Conservation (phyloP, 1,140 invertebrate species). For the Neuroterus valhalla region DNA sequence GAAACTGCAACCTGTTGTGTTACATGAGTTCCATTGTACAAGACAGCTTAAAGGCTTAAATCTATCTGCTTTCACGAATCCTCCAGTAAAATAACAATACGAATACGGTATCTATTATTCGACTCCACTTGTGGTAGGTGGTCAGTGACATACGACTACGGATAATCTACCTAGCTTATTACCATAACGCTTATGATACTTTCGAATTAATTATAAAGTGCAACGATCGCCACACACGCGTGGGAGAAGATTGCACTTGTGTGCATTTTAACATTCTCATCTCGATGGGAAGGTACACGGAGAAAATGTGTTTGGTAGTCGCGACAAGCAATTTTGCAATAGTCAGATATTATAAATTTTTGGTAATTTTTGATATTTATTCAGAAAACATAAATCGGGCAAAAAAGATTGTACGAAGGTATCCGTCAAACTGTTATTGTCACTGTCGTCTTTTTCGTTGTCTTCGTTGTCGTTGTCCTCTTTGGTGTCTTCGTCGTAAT, state of each 20-base stretch:
- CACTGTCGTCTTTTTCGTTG: no score
- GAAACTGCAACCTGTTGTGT: background rate
- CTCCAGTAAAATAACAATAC: constrained; percentile 47
- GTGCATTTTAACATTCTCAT: constrained; percentile 51
- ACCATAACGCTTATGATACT: constrained; percentile 67
- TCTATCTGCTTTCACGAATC: constrained; percentile 34
- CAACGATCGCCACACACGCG: constrained; percentile 49
- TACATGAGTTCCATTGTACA: background rate
- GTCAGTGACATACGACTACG: constrained; percentile 66
- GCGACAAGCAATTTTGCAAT: no score
- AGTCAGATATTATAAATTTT: no score
- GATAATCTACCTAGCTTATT: constrained; percentile 65
- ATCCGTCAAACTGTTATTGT: no score
- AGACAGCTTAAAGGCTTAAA: background rate
- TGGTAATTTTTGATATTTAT: no score
- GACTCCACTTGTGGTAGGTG: constrained; percentile 60
- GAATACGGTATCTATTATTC: constrained; percentile 48
- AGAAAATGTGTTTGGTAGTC: no score
- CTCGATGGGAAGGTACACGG: no score
- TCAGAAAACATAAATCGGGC: no score
- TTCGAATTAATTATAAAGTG: constrained; percentile 65
- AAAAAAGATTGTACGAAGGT: no score
- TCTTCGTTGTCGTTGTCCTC: no score
- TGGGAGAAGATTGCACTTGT: constrained; percentile 51
- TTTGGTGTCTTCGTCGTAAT: no score